Evolutionary conservation across 2,888 invertebrate species (phyloP), one percentile per base, ranked within the genome.

Genomic region (Nephrotoma flavescens): DNA sequence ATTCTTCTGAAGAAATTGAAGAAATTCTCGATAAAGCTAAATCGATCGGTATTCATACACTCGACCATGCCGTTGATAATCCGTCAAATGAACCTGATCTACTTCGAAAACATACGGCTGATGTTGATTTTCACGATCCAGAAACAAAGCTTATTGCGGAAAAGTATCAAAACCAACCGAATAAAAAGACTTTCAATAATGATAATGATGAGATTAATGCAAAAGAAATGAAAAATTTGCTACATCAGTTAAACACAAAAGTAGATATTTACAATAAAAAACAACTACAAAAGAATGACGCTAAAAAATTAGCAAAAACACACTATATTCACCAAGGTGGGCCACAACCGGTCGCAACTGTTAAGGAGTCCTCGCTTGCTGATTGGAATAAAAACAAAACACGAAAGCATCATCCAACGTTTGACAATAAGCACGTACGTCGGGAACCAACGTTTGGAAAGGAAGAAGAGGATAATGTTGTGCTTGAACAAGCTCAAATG

Each of bases 1-100:
- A 96, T 89, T 96, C 96, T 0, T 95, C 95, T 0, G 96, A 96
- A 89, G 96, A 96, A 89, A 90, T 95, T 6, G 95, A 95, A 41
- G 95, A 95, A 89, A 90, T 94, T n/a, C 88, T 92, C 5, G 93
- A 93, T 88, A 92, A 93, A 4, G 90, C 89, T 0, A 91, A 92
- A 86, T 91, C 92, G 85, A 89, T 91, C 0, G 93, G 93, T 0
- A 90, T 92, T 86, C 89, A 91, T 4, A 90, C 90, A 0, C 89
- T 92, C 1, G 47, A 19, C 71, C 42, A 87, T 71, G 88, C 89
- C 87, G 92, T 92, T 57, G 92, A 92, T 19, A 93, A 93, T 85
- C 92, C 91, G 1, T 93, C 94, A 0, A 95, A 95, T 90, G 92
- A 93, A 85, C 95, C 95, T 4, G 92, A 90, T 44, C 89, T 92